A percentile compares a stretch with the other conserved stretches of the same genome.
These are phyloP conservation scores for Ichneumoninae sp. DNA, from an alignment of 2,888 invertebrate species.

Conservation along the genomic window DNA sequence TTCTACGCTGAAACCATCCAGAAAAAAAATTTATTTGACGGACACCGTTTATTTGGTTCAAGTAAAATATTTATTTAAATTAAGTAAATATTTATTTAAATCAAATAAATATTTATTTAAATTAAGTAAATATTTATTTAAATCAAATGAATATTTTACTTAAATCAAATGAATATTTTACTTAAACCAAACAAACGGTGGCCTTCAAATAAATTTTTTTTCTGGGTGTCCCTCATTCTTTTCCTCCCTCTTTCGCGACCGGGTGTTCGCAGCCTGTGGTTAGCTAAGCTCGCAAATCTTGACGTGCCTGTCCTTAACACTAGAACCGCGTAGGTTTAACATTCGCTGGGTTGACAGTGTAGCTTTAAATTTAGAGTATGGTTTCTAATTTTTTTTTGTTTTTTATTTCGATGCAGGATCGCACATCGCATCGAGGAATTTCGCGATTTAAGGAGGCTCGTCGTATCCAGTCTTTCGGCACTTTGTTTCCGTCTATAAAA, in stretches of 20 bases:
- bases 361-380: not conserved
- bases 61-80: too few relatives aligned
- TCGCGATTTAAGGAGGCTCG: not conserved
- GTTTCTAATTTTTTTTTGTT: not conserved
- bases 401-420: not conserved
- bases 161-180: too few relatives aligned
- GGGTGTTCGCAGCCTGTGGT: slow-evolving; percentile 15
- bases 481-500: not conserved
- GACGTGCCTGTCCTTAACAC: slow-evolving; percentile 22
- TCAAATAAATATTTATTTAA: too few relatives aligned
- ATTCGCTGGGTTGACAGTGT: slow-evolving; percentile 46
- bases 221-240: slow-evolving; percentile 3
- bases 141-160: too few relatives aligned
- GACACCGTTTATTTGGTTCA: too few relatives aligned
- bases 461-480: not conserved
- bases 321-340: not conserved
- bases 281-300: slow-evolving; percentile 28
- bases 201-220: too few relatives aligned
- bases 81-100: too few relatives aligned
- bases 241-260: slow-evolving; percentile 27
- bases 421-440: not conserved
- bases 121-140: too few relatives aligned
- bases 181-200: too few relatives aligned
- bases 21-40: too few relatives aligned
- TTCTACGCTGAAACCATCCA: slow-evolving; percentile 13